Percentiles rank a stretch among this genome's conserved stretches.
These are phyloP conservation scores for Cheilosia scutellata DNA, from an alignment of 2,888 invertebrate species.

Conservation along the genomic window DNA sequence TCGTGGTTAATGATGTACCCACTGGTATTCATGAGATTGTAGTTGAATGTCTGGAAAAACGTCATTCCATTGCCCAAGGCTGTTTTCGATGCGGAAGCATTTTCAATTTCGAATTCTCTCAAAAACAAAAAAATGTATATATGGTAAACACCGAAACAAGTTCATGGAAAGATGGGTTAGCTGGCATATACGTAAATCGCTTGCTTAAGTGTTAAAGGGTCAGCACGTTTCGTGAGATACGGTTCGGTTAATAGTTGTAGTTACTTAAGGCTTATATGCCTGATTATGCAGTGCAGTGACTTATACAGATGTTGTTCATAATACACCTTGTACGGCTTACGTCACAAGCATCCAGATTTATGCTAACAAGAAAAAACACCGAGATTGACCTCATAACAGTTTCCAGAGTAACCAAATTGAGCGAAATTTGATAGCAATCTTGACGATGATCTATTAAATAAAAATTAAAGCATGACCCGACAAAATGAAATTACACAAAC, in stretches of 20 bases:
- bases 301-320: not conserved
- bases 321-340: not conserved
- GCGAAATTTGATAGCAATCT: not conserved
- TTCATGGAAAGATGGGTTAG: constrained; percentile 54
- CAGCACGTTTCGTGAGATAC: constrained; percentile 38
- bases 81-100: constrained; percentile 65
- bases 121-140: constrained; percentile 5
- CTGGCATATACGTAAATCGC: not conserved
- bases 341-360: constrained; percentile 7
- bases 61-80: constrained; percentile 53
- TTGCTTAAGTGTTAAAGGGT: constrained; percentile 28
- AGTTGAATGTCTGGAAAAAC: constrained; percentile 50
- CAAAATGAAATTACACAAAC: no score
- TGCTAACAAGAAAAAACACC: not conserved
- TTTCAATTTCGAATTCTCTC: constrained; percentile 43
- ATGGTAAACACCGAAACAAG: constrained; percentile 50
- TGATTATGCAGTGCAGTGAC: constrained; percentile 41
- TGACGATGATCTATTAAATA: not conserved
- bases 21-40: constrained; percentile 38
- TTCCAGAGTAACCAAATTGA: not conserved
- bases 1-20: not conserved
- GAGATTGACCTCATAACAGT: constrained; percentile 2
- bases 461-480: no score
- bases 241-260: not conserved
- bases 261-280: constrained; percentile 24